Evolutionary conservation across 2,888 invertebrate species (phyloP).

Genomic region (Chouioia cunea): DNA sequence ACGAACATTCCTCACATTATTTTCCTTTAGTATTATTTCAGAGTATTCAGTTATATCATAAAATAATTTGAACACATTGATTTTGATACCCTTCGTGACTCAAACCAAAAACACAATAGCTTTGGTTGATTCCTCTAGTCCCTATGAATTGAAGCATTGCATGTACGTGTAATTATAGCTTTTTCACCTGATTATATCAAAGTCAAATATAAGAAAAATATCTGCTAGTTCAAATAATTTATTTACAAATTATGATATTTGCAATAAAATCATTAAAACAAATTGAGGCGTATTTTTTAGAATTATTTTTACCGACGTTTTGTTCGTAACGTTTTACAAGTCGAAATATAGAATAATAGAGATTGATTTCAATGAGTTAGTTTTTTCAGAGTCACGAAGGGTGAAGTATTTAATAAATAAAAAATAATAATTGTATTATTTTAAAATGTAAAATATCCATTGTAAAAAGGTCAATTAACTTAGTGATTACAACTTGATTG

Average conservation of each 20-base stretch:
- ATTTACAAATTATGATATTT: neutral
- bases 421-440: conserved; percentile 26
- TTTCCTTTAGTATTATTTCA: conserved; percentile 4
- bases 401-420: conserved; percentile 6
- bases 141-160: conserved; percentile 27
- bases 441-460: conserved; percentile 12
- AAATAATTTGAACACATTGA: conserved; percentile 39
- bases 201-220: conserved; percentile 39
- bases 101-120: conserved; percentile 26
- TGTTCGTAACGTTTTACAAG: no score
- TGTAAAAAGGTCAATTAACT: conserved; percentile 7
- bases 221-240: neutral
- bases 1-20: conserved; percentile 29
- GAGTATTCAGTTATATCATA: neutral
- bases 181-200: conserved; percentile 31
- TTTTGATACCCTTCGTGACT: conserved; percentile 40
- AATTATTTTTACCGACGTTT: neutral
- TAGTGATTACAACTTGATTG: neutral
- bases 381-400: conserved; percentile 37
- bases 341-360: no score
- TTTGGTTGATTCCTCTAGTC: conserved; percentile 27
- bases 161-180: conserved; percentile 35
- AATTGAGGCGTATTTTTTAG: no score
- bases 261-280: no score
- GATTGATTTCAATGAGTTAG: neutral